phyloP scores from a whole-genome alignment of 2,113 vertebrate genomes.

The Silurus asotus region DNA sequence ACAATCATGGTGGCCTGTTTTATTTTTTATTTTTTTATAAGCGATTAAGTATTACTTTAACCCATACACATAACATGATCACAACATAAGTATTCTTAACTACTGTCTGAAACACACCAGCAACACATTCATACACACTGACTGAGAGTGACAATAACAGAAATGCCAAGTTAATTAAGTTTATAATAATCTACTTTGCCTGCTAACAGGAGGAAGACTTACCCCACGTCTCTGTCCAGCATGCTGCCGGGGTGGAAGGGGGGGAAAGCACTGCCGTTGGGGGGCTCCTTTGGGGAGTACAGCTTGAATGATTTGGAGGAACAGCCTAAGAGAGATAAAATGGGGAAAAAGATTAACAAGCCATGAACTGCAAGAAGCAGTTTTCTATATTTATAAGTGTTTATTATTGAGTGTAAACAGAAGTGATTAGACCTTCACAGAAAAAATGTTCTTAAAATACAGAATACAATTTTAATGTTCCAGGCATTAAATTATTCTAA shows the following conservation, averaged over 20 bases:
- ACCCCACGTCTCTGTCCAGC: constrained; percentile 99
- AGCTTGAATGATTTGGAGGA: constrained; percentile 99
- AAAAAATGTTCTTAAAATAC: not conserved
- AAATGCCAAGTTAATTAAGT: not conserved
- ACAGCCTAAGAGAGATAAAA: constrained; percentile 81
- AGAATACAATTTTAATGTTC: not conserved
- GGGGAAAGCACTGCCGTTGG: constrained; percentile 99
- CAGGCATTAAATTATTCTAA: not conserved
- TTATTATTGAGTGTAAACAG: not conserved
- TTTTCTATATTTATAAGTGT: not conserved
- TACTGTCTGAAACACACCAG: constrained; percentile 30
- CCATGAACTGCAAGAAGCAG: not conserved
- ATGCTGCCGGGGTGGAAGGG: constrained; percentile 98
- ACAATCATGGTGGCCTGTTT: not conserved
- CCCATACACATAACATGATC: not conserved
- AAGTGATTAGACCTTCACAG: not conserved
- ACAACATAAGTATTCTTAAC: constrained; percentile 54
- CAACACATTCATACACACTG: constrained; percentile 57
- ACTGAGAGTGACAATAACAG: constrained; percentile 79
- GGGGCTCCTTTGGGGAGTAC: constrained; percentile 99
- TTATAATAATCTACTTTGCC: not conserved
- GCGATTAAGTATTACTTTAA: not conserved
- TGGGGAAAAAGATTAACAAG: constrained; percentile 24
- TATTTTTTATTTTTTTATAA: not conserved
- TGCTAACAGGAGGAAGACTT: constrained; percentile 58